Conservation (phyloP, 2,797 vertebrate genomes). For the Spea hammondii region DNA sequence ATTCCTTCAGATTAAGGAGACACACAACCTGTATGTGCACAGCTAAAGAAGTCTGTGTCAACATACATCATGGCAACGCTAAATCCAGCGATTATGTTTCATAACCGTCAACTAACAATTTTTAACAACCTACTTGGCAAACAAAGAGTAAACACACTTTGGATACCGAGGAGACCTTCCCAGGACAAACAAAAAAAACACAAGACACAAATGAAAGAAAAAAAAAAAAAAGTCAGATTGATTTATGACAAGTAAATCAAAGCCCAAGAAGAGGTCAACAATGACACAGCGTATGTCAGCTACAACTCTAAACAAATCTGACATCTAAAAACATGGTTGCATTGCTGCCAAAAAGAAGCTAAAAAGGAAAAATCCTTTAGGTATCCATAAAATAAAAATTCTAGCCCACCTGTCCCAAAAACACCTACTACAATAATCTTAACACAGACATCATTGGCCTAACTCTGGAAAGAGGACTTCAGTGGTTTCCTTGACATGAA, state of each 20-base stretch:
- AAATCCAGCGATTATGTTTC: constrained; percentile 48
- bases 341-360: neutral
- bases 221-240: too few relatives aligned
- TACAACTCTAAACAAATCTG: neutral
- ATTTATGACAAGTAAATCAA: neutral
- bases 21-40: constrained; percentile 38
- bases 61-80: constrained; percentile 41
- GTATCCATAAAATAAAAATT: neutral
- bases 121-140: constrained; percentile 50
- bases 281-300: neutral
- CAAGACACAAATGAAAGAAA: too few relatives aligned
- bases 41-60: constrained; percentile 25
- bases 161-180: neutral
- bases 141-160: constrained; percentile 37
- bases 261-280: neutral
- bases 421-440: neutral
- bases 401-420: neutral
- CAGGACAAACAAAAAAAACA: neutral
- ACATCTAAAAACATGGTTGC: neutral
- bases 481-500: constrained; percentile 53
- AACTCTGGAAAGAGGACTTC: constrained; percentile 56
- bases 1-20: constrained; percentile 28
- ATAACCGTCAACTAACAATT: constrained; percentile 47
- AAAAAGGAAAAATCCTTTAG: neutral
- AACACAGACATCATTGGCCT: constrained; percentile 23